Evolutionary conservation across 2,888 invertebrate species (phyloP), one percentile per base, ranked within the genome.

Genomic region (Ethmia dodecea): DNA sequence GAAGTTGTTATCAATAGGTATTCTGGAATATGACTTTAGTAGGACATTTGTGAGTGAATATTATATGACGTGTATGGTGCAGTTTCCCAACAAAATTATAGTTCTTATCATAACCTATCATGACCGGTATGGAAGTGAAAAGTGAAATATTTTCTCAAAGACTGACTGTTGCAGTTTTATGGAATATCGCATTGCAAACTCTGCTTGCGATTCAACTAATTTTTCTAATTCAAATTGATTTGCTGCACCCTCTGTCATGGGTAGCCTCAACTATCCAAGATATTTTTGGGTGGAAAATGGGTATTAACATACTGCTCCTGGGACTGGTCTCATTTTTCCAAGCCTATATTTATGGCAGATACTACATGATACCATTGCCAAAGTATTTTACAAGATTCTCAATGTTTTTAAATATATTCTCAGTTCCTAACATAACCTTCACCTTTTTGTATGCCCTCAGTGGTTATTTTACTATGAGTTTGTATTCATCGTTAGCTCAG

Each of bases 311-410:
- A 28, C 68, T 91, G 14, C 88, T 93, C 1, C 86, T 94, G 11
- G 79, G 88, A 8, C 61, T 84, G 14, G 87, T 92, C 1, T 89
- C 92, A 6, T 89, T 92, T 40, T 83, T 91, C 4, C 93, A 93
- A 73, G 92, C 93, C n/a, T 79, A 92, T 25, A 84, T 92, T 20
- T 90, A 91, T 55, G 91, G 91, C 28, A 92, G 91, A 57, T 90
- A 90, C 45, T 92, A 92, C 50, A 83, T 93, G 13, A 76, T 87
- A 12, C 88, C 88, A 31, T 74, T 88, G 22, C 83, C 86, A 0
- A 92, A 90, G 52, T 88, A 89, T 42, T 86, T 89, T 24, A 92
- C 91, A 9, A 88, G 94, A 52, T 92, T 93, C 52, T 87, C 88
- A 2, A 90, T 90, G 75, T 78, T 93, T 32, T 57, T 90, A 18